Evolutionary conservation across 2,888 invertebrate genomes (phyloP), one percentile per base, ranked within the genome.

Genomic region (Nemotelus pantherinus): DNA sequence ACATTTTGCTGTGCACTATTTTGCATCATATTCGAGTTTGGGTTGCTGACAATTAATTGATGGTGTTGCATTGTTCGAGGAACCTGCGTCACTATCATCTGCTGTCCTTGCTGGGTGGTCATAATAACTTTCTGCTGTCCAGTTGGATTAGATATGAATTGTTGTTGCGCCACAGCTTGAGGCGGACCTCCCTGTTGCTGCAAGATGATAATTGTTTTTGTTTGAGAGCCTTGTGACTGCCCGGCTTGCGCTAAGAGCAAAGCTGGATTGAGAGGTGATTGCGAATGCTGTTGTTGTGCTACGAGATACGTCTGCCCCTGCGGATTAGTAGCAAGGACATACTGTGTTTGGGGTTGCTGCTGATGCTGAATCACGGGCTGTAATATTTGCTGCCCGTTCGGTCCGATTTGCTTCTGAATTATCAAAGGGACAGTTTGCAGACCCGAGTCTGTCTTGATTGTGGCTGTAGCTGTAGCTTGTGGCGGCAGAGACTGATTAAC

Each of bases 201-300:
- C 58, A 93, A 86, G 71, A 93, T 90, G 67, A 93, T 93, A 48
- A 93, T 93, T 0, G 93, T 93, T 82, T 93, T 93, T 0, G 92
- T 89, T 2, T 90, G 90, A 0, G 91, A 89, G 0, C 90, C 91
- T 80, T 90, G 90, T 80, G 92, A 92, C 81, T 92, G 92, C 0
- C 91, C 88, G 1, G 92, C 90, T 82, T 92, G 92, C 0, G 92
- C 91, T 0, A 93, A 90, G 2, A 93, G 85, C 0, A 93, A 90
- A 0, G 92, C 92, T 80, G 86, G 86, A 47, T 79, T 79, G 39
- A 80, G 48, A 4, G 85, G 82, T 2, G 83, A 82, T 81, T 91
- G 91, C 1, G 89, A 88, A 82, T 90, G 90, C 79, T 90, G 90
- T 6, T 91, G 91, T 81, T 92, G 92, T 0, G 92, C 91, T 9